Evolutionary conservation across 2,797 vertebrate genomes (phyloP), one percentile per base, ranked within the genome.

Genomic region (Coregonus ussuriensis): DNA sequence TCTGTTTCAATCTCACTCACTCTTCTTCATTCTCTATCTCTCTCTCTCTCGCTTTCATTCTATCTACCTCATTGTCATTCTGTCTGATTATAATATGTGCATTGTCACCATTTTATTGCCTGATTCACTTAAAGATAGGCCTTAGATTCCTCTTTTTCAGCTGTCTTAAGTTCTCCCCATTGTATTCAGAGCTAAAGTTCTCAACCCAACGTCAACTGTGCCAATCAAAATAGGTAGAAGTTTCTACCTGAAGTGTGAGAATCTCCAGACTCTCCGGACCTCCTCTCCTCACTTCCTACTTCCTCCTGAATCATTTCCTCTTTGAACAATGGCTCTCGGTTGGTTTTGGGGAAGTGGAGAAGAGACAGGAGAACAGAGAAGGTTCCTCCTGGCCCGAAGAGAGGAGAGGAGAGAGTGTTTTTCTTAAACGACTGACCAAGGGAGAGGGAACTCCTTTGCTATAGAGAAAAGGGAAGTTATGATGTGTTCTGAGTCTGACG

Each of bases 281-380:
- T 59, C 72, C 35, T 71, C 81, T 88, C 82, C 83, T 88, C 85
- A 91, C 9, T 3, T 47, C 41, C 9, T 7, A 47, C 86, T 86
- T 87, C 82, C 78, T 5, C 47, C n/a, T 18, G 37, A 75, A 79
- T 73, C 0, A 84, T 87, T 94, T 93, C 92, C 89, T 84, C 88
- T 89, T 86, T 86, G 79, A 82, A 87, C 83, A 87, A 88, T 86
- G 82, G 79, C 77, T 66, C 79, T 85, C 84, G 18, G 89, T 92
- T 79, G 54, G 73, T 70, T 92, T 89, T 91, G 79, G 88, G 90
- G 92, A 93, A 94, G 92, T 91, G 16, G 51, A 83, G 79, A 72
- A 18, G 53, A 18, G 53, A 88, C 87, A 91, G 89, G 90, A 93
- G 92, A 92, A 94, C 89, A 92, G 83, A 79, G 86, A 88, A 84